Conservation (phyloP, 2,113 vertebrate species). For the Neogale vison region DNA sequence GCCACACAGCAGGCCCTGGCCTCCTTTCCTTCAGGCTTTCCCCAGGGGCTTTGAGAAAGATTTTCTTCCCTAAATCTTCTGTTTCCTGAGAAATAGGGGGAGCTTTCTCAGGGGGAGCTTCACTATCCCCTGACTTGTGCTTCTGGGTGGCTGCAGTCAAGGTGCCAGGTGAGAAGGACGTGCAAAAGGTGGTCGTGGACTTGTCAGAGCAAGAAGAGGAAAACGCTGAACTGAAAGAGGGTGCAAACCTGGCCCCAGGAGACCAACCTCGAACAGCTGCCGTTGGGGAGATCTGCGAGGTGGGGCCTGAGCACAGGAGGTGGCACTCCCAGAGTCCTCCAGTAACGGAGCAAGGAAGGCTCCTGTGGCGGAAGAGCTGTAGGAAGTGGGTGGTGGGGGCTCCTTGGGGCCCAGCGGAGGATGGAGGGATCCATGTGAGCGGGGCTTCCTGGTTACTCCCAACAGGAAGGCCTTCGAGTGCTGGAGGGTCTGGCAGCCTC, state of each 20-base stretch:
- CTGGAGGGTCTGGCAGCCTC: conserved; percentile 95
- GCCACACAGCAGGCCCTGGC: too few relatives aligned
- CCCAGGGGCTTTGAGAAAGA: background rate
- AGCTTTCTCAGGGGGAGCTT: background rate
- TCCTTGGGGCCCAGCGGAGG: background rate
- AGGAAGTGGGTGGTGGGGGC: background rate
- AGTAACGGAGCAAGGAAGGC: background rate
- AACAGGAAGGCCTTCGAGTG: conserved; percentile 87
- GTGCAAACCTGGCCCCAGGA: conserved; percentile 31
- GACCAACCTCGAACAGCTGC: conserved; percentile 57
- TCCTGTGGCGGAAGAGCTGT: background rate
- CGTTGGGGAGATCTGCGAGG: conserved; percentile 88
- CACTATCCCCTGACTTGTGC: background rate
- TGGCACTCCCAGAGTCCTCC: background rate
- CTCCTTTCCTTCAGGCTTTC: background rate
- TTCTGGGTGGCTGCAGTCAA: conserved; percentile 80
- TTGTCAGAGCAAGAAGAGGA: conserved; percentile 79
- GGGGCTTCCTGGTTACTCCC: background rate
- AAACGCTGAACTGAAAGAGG: conserved; percentile 45
- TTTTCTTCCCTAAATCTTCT: background rate
- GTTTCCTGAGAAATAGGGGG: background rate
- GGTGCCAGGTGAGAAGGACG: conserved; percentile 89
- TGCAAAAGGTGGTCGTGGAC: conserved; percentile 81
- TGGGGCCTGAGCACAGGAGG: conserved; percentile 51
- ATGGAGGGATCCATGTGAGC: background rate